These are phyloP conservation scores for human (Homo sapiens) DNA, from an alignment of 2,113 vertebrate genomes.

Conservation along the genomic window DNA sequence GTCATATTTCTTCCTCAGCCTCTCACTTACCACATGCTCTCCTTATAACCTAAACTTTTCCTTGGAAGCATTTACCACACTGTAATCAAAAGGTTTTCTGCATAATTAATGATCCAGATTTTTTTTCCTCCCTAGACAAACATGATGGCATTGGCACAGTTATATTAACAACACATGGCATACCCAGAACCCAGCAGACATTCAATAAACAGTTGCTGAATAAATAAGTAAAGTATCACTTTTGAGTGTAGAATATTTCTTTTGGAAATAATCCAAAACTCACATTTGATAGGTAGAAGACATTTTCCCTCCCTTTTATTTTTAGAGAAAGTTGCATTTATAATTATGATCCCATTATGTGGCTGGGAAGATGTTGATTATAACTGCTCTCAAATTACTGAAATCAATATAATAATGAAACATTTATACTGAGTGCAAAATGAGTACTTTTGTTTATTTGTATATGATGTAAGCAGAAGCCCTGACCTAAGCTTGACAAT, in stretches of 20 bases:
- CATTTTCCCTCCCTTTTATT: constrained; percentile 2
- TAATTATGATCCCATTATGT: not conserved
- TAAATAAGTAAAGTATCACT: not conserved
- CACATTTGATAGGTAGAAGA: not conserved
- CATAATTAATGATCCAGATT: not conserved
- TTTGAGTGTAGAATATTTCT: not conserved
- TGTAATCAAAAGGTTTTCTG: not conserved
- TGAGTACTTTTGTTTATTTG: constrained; percentile 1
- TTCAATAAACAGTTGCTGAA: not conserved
- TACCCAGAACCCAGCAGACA: not conserved
- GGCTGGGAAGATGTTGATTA: not conserved
- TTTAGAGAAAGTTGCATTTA: not conserved
- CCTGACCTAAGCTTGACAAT: constrained; percentile 28
- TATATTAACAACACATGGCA: not conserved
- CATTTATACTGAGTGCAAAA: not conserved
- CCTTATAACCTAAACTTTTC: not conserved
- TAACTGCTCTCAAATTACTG: not conserved
- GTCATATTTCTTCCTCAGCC: not conserved
- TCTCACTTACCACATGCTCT: not conserved
- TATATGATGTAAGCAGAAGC: not conserved
- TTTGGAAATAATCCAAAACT: not conserved
- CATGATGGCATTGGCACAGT: not conserved
- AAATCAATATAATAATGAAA: constrained; percentile 50
- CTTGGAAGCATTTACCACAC: not conserved
- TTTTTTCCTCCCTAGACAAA: not conserved